phyloP scores from a whole-genome alignment of 2,113 vertebrate genomes.

The Larimichthys polyactis region DNA sequence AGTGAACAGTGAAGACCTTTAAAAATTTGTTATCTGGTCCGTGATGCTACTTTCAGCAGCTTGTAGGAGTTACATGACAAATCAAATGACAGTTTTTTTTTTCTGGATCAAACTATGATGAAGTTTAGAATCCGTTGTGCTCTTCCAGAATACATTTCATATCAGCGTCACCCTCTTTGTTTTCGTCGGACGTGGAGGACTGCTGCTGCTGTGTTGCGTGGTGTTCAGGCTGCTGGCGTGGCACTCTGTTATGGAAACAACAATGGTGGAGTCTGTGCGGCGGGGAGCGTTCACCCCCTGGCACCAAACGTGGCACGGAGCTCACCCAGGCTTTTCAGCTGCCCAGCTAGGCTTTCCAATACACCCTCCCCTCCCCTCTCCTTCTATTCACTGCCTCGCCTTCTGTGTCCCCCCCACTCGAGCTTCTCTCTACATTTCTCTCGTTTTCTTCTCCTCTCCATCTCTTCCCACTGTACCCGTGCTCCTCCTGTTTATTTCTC shows the following conservation, averaged over 20 bases:
- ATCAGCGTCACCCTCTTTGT: slow-evolving; percentile 26
- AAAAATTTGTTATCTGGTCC: neutral
- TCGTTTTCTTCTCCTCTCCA: neutral
- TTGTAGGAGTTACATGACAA: neutral
- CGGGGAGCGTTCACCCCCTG: slow-evolving; percentile 68
- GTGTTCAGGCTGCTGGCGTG: slow-evolving; percentile 54
- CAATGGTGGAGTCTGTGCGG: slow-evolving; percentile 76
- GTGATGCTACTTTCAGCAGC: neutral
- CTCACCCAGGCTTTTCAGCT: slow-evolving; percentile 65
- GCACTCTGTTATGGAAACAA: slow-evolving; percentile 74
- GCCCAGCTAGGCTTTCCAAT: slow-evolving; percentile 30
- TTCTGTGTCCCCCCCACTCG: slow-evolving; percentile 15
- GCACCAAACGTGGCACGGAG: slow-evolving; percentile 66
- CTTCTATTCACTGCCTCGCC: slow-evolving; percentile 30
- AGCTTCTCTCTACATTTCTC: slow-evolving; percentile 35
- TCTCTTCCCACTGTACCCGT: slow-evolving; percentile 21
- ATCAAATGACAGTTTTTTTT: neutral
- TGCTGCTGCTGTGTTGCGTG: slow-evolving; percentile 32
- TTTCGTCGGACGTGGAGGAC: slow-evolving; percentile 22
- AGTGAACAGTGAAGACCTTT: too few relatives aligned
- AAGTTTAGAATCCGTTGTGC: neutral
- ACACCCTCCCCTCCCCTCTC: slow-evolving; percentile 13
- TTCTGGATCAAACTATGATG: neutral
- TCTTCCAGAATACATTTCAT: neutral
- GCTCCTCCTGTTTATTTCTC: slow-evolving; percentile 38